These are phyloP conservation scores for Cotesia vestalis DNA, from an alignment of 1,140 invertebrate genomes.

Conservation along the genomic window DNA sequence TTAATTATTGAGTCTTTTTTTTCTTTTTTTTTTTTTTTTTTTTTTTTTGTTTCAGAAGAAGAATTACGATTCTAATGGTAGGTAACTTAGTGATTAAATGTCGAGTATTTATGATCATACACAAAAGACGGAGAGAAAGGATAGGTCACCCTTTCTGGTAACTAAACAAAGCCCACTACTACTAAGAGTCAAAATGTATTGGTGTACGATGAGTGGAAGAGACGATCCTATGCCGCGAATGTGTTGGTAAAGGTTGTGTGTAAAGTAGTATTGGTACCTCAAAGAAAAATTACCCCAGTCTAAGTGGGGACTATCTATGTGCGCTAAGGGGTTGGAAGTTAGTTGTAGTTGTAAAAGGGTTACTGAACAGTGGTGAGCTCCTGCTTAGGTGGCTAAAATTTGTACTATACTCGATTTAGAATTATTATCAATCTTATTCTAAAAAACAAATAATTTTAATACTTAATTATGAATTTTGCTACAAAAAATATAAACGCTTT, in stretches of 20 bases:
- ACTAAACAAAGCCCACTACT: conserved; percentile 53
- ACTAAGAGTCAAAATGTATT: conserved; percentile 40
- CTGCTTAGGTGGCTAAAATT: conserved; percentile 57
- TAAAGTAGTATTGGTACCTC: conserved; percentile 50
- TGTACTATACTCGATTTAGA: conserved; percentile 55
- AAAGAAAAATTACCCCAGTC: conserved; percentile 57
- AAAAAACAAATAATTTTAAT: conserved; percentile 6
- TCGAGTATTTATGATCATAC: conserved; percentile 46
- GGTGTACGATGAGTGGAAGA: conserved; percentile 41
- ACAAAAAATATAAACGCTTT: no score
- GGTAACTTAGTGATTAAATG: background rate
- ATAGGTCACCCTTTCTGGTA: conserved; percentile 41
- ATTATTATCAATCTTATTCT: conserved; percentile 30
- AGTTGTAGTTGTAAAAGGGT: conserved; percentile 55
- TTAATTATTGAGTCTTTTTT: background rate
- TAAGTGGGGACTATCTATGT: conserved; percentile 37
- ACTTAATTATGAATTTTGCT: no score
- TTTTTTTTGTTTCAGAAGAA: background rate
- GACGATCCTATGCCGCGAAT: conserved; percentile 30
- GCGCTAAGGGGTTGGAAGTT: conserved; percentile 49
- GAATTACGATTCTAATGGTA: background rate
- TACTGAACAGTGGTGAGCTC: conserved; percentile 66
- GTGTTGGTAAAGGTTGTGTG: conserved; percentile 44
- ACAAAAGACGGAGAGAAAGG: conserved; percentile 54
- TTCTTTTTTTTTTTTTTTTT: background rate